Base-by-base conservation (phyloP, 2,113 vertebrate genomes). In the Cheirogaleus medius region DNA sequence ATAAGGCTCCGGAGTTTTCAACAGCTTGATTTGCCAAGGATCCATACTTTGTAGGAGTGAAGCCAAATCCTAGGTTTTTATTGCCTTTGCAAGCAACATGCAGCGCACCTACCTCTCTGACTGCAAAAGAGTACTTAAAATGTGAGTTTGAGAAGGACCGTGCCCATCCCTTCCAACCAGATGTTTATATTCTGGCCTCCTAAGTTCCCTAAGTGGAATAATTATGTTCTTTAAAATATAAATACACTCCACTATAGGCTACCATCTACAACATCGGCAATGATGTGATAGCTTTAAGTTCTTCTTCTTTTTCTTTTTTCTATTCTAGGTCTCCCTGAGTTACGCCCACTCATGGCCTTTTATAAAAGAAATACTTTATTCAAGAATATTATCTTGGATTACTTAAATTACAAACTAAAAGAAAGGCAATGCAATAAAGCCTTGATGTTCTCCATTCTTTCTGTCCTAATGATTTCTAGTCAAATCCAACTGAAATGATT, bases 341-440 rank as follows among this genome's bases (percentile, higher is more conserved):
- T 82, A 47, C 92, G 18, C 12, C 87, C 32, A 37, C 42, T 47
- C 13, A 14, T 25, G 42, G 21, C 42, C 29, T n/a, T 91, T 91
- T 74, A 20, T 54, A 73, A 94, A 86, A 81, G 3, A 73, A 76
- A 73, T 37, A 69, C 29, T 86, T 83, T 37, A 49, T 27, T 91
- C 54, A 52, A 34, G 17, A 92, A 94, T 64, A 74, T n/a, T 39
- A 60, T 60, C 54, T 74, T 96, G 93, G 87, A 32, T 86, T 66
- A 84, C 47, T 74, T 96, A 94, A 90, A 32, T 86, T 66, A 84
- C 18, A 78, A 90, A 76, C 42, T 25, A 84, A 90, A 90, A 69
- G 54, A 74, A 68, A 37, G 64, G 44, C 47, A 82, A 86, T 66
- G 27, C 80, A 86, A 44, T 74, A 83, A 82, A 80, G 21, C 6